phyloP scores from a whole-genome alignment of 2,113 vertebrate genomes.

The Cololabis saira region DNA sequence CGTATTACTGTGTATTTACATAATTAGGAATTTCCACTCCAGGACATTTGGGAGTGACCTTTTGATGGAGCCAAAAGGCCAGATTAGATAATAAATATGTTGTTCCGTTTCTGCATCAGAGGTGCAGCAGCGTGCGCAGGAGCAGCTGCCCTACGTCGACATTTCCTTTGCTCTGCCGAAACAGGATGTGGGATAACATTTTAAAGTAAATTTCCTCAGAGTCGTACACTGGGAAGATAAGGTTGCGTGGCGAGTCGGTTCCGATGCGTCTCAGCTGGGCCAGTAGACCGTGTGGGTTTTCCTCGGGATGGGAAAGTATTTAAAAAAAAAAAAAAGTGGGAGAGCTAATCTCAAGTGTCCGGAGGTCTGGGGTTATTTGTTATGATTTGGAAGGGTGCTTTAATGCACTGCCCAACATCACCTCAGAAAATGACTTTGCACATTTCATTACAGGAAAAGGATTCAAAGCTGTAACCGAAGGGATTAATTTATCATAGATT shows the following conservation, averaged over 20 bases:
- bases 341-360: conserved; percentile 61
- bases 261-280: conserved; percentile 36
- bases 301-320: not conserved
- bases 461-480: conserved; percentile 4
- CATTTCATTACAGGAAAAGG: not conserved
- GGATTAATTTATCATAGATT: conserved; percentile 4
- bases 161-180: conserved; percentile 20
- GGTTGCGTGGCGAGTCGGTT: conserved; percentile 15
- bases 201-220: conserved; percentile 43
- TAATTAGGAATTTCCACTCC: not conserved
- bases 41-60: conserved; percentile 28
- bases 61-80: conserved; percentile 6
- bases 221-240: conserved; percentile 44
- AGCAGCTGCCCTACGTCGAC: not conserved
- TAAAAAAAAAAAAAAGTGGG: conserved; percentile 4
- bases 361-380: conserved; percentile 49
- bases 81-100: conserved; percentile 38
- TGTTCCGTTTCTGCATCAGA: conserved; percentile 34
- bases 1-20: not conserved
- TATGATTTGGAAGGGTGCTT: conserved; percentile 17
- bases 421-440: not conserved
- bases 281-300: conserved; percentile 6
- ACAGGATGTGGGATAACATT: conserved; percentile 49
- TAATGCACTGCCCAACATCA: not conserved
- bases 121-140: conserved; percentile 5